Conservation (phyloP, 1,140 invertebrate species). For the Drosophila oshimai region DNA sequence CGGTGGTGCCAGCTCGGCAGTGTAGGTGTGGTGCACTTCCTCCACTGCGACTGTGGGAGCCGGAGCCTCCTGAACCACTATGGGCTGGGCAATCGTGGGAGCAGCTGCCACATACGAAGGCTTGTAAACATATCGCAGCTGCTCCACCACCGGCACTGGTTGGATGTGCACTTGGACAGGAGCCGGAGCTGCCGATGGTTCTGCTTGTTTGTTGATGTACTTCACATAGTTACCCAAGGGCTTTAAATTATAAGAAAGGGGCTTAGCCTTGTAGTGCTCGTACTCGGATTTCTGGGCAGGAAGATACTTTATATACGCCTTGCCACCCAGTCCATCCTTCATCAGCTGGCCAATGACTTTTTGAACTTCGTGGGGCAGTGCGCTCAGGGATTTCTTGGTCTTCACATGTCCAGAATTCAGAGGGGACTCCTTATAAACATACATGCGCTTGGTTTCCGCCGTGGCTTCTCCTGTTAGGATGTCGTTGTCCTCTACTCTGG, state of each 20-base stretch:
- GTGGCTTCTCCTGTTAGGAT: slow-evolving; percentile 29
- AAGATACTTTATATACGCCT: slow-evolving; percentile 72
- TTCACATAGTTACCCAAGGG: slow-evolving; percentile 33
- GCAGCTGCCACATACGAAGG: slow-evolving; percentile 9
- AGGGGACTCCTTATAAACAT: slow-evolving; percentile 66
- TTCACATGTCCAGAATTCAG: slow-evolving; percentile 20
- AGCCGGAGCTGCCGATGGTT: slow-evolving; percentile 1
- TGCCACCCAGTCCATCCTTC: slow-evolving; percentile 58
- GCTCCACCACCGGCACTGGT: slow-evolving; percentile 72
- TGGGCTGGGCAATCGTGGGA: slow-evolving; percentile 54
- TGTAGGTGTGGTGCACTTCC: slow-evolving; percentile 63
- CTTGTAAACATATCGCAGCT: slow-evolving; percentile 73
- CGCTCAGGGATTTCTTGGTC: slow-evolving; percentile 55
- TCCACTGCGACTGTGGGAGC: slow-evolving; percentile 5
- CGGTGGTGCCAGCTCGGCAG: slow-evolving; percentile 26
- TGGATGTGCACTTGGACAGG: slow-evolving; percentile 74
- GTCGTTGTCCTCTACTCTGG: slow-evolving; percentile 42
- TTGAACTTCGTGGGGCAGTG: slow-evolving; percentile 70
- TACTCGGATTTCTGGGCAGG: slow-evolving; percentile 63
- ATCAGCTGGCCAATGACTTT: slow-evolving; percentile 70
- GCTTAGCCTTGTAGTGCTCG: slow-evolving; percentile 48
- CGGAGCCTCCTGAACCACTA: slow-evolving; percentile 58
- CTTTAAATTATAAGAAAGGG: slow-evolving; percentile 31
- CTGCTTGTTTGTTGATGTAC: slow-evolving; percentile 26
- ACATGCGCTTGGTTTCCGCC: slow-evolving; percentile 62